These are phyloP conservation scores for Machimus rusticus DNA, from an alignment of 2,888 invertebrate genomes.

Conservation along the genomic window DNA sequence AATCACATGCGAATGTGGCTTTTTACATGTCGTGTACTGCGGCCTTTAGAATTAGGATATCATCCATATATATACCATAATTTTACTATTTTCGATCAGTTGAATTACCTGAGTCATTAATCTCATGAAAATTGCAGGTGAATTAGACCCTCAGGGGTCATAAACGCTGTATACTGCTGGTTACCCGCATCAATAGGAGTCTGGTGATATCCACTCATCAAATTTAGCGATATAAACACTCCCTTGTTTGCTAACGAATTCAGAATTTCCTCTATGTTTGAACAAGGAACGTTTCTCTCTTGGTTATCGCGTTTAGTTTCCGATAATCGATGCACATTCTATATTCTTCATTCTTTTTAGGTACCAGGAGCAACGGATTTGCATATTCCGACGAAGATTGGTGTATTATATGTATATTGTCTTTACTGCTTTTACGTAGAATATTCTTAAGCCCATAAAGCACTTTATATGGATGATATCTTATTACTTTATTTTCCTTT, in stretches of 20 bases:
- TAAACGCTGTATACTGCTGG: conserved; percentile 50
- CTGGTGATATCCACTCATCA: conserved; percentile 44
- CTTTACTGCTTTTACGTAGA: neutral
- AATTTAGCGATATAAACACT: conserved; percentile 39
- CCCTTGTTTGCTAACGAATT: neutral
- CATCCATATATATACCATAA: neutral
- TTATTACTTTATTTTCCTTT: neutral
- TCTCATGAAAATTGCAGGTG: conserved; percentile 49
- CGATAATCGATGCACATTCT: neutral
- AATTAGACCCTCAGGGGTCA: conserved; percentile 50
- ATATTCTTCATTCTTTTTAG: neutral
- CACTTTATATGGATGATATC: neutral
- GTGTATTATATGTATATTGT: conserved; percentile 53
- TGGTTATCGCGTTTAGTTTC: conserved; percentile 47
- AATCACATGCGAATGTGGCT: no score
- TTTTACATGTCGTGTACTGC: no score
- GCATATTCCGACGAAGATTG: conserved; percentile 53
- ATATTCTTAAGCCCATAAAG: neutral
- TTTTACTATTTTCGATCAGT: neutral
- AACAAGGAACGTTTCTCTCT: conserved; percentile 48
- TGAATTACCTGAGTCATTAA: conserved; percentile 6
- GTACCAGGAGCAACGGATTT: conserved; percentile 53
- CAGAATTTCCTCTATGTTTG: neutral
- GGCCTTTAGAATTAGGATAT: neutral
- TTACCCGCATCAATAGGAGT: neutral